A percentile compares a stretch with the other conserved stretches of the same genome.
Evolutionary conservation across 2,797 vertebrate genomes (phyloP).

Genomic region (Diplodus sargus): DNA sequence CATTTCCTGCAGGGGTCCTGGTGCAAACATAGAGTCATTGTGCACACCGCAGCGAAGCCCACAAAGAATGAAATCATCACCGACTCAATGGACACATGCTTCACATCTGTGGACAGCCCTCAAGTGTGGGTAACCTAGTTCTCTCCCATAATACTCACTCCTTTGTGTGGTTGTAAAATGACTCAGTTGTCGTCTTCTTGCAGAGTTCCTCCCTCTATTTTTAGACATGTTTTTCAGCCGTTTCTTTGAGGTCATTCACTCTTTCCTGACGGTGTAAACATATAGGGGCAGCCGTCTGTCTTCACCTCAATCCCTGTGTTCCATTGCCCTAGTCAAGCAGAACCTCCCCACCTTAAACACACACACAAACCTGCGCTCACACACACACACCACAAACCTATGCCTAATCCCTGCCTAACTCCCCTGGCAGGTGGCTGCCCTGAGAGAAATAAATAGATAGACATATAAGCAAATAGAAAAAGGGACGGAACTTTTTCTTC

Average conservation of each 20-base stretch:
- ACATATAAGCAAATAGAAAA: slow-evolving; percentile 51
- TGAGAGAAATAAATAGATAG: slow-evolving; percentile 63
- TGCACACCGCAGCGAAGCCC: slow-evolving; percentile 41
- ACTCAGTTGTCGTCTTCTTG: slow-evolving; percentile 22
- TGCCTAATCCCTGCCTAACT: slow-evolving; percentile 49
- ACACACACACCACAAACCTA: slow-evolving; percentile 48
- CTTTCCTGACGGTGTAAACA: slow-evolving; percentile 49
- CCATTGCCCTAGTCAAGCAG: slow-evolving; percentile 52
- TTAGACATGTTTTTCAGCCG: slow-evolving; percentile 34
- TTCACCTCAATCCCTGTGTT: slow-evolving; percentile 56
- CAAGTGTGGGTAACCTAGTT: slow-evolving; percentile 51
- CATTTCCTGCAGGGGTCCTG: slow-evolving; percentile 58
- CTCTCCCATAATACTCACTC: slow-evolving; percentile 32
- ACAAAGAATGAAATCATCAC: slow-evolving; percentile 38
- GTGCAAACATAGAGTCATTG: slow-evolving; percentile 60
- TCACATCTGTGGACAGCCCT: slow-evolving; percentile 26
- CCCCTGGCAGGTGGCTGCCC: slow-evolving; percentile 34
- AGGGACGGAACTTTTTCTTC: slow-evolving; percentile 30
- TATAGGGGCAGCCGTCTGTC: slow-evolving; percentile 57
- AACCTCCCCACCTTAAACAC: slow-evolving; percentile 67
- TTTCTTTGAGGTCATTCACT: slow-evolving; percentile 48
- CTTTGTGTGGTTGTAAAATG: slow-evolving; percentile 28
- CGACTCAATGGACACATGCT: slow-evolving; percentile 29
- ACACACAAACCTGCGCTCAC: slow-evolving; percentile 59
- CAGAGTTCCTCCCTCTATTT: slow-evolving; percentile 53